phyloP scores from a whole-genome alignment of 92 coral and sea anemone genomes.

The Epizoanthus ramosus region DNA sequence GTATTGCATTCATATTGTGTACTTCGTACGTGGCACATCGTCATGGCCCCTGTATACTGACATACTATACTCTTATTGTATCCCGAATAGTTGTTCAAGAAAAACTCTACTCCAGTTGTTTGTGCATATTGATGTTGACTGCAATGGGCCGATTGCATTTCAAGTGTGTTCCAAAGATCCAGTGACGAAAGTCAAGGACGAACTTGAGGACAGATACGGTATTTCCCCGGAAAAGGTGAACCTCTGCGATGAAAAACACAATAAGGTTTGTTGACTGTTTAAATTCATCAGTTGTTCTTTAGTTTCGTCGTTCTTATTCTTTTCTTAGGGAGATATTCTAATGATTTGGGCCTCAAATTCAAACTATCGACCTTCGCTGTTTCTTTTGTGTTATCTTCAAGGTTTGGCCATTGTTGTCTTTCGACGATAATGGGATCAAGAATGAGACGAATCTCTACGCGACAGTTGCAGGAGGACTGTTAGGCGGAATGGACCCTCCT shows the following conservation, averaged over 20 bases:
- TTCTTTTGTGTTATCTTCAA: not conserved
- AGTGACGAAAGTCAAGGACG: slow-evolving; percentile 2
- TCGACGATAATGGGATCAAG: slow-evolving; percentile 37
- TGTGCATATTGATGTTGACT: slow-evolving; percentile 23
- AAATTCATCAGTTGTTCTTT: not conserved
- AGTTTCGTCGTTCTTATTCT: not conserved
- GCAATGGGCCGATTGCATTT: slow-evolving; percentile 21
- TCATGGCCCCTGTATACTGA: not conserved
- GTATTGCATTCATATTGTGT: no score
- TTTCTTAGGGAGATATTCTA: no score
- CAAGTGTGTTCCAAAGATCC: slow-evolving; percentile 30
- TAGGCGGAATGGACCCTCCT: slow-evolving; percentile 29
- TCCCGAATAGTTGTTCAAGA: slow-evolving; percentile 2
- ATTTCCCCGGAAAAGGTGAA: not conserved
- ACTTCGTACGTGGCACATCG: not conserved
- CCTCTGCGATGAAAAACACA: slow-evolving; percentile 33
- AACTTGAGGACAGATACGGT: slow-evolving; percentile 20
- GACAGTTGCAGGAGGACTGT: not conserved
- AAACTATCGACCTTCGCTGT: not conserved
- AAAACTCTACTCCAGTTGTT: slow-evolving; percentile 18
- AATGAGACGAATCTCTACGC: slow-evolving; percentile 26
- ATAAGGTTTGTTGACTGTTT: not conserved
- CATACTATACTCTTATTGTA: not conserved
- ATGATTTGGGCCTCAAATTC: no score
- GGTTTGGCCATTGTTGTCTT: slow-evolving; percentile 33